These are phyloP conservation scores for Brachionus asplanchnoidis DNA, from an alignment of 1,140 invertebrate species.

Conservation along the genomic window DNA sequence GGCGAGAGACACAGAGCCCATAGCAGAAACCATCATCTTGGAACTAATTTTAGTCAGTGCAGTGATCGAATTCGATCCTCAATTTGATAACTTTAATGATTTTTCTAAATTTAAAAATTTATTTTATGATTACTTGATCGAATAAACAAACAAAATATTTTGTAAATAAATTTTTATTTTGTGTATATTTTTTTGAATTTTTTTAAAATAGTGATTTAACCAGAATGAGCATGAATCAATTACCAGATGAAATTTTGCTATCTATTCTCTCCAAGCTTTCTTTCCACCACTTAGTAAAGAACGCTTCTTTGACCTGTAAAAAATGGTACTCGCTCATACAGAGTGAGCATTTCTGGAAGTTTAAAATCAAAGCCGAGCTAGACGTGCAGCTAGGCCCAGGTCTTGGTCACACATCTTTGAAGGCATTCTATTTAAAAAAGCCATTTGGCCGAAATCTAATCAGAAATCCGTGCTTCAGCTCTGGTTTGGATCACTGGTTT, in stretches of 20 bases:
- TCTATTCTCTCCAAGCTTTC: background rate
- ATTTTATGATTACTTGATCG: background rate
- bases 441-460: background rate
- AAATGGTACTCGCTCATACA: background rate
- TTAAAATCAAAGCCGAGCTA: background rate
- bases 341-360: background rate
- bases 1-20: background rate
- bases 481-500: background rate
- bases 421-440: background rate
- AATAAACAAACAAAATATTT: slow-evolving; percentile 24
- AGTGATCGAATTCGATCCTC: background rate
- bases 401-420: background rate
- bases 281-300: background rate
- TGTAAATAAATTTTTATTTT: background rate
- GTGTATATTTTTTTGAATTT: background rate
- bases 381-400: background rate
- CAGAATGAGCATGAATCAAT: background rate
- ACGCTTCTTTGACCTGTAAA: background rate
- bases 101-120: slow-evolving; percentile 33
- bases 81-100: slow-evolving; percentile 9
- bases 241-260: background rate
- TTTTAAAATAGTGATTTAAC: background rate
- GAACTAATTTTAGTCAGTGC: background rate
- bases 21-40: background rate
- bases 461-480: background rate